A percentile compares a stretch with the other conserved stretches of the same genome.
phyloP scores from a whole-genome alignment of 2,797 vertebrate genomes.

The Orestias chungarensis region DNA sequence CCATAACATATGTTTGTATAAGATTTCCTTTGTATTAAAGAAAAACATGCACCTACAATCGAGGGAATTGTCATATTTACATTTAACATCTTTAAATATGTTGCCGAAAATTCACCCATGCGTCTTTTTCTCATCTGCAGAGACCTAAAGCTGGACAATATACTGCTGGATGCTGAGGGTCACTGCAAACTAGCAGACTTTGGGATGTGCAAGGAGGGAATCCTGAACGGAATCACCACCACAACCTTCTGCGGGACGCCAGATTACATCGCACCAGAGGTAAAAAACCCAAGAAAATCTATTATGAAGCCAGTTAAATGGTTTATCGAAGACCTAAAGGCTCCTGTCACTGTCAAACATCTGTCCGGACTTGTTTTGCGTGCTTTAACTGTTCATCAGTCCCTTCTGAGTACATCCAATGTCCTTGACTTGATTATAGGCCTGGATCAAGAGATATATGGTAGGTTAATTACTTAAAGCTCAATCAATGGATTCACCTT shows the following conservation, averaged over 20 bases:
- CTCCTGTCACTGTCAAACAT: too few species aligned
- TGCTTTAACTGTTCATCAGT: too few species aligned
- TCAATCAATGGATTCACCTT: too few species aligned
- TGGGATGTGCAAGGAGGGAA: conserved; percentile 98
- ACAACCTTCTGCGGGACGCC: conserved; percentile 97
- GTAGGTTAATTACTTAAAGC: too few species aligned
- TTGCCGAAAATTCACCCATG: too few species aligned
- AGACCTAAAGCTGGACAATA: conserved; percentile 98
- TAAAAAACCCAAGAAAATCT: conserved; percentile 47
- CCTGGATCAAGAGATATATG: too few species aligned
- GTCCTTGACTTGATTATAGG: too few species aligned
- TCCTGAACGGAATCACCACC: conserved; percentile 91
- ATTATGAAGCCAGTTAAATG: background rate
- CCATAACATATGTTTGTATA: background rate
- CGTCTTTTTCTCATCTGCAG: too few species aligned
- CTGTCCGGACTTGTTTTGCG: too few species aligned
- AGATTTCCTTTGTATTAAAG: background rate
- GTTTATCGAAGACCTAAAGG: too few species aligned
- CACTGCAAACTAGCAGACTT: conserved; percentile 98
- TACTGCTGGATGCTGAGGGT: conserved; percentile 93
- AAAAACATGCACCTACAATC: background rate
- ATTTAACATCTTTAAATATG: too few species aligned
- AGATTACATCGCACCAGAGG: conserved; percentile 96
- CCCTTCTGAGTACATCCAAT: too few species aligned
- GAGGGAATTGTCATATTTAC: background rate